phyloP scores from a whole-genome alignment of 2,797 vertebrate species.

The Fratercula arctica region DNA sequence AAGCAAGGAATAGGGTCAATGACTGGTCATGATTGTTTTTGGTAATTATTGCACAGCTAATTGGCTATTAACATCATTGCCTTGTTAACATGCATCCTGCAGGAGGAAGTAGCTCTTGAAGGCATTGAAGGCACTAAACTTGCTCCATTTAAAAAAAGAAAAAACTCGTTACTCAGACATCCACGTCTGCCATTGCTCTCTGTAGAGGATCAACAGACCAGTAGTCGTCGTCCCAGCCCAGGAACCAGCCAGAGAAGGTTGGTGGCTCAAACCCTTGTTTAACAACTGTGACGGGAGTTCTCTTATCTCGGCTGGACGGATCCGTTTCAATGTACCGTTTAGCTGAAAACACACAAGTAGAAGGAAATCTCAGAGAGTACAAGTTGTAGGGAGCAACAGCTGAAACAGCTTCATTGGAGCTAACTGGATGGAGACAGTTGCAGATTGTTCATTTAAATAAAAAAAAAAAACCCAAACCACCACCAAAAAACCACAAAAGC shows the following conservation, averaged over 20 bases:
- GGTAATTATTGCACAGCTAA: slow-evolving; percentile 71
- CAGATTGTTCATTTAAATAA: not conserved
- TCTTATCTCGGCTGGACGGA: slow-evolving; percentile 86
- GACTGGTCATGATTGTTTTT: slow-evolving; percentile 37
- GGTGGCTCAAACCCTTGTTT: slow-evolving; percentile 93
- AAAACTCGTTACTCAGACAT: slow-evolving; percentile 69
- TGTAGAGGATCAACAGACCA: slow-evolving; percentile 92
- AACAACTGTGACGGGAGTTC: slow-evolving; percentile 88
- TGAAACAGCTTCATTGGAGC: not conserved
- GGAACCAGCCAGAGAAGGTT: slow-evolving; percentile 97
- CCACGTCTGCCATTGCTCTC: slow-evolving; percentile 88
- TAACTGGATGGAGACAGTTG: not conserved
- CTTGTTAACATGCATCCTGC: slow-evolving; percentile 33
- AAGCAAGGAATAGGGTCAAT: slow-evolving; percentile 52
- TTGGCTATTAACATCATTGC: slow-evolving; percentile 68
- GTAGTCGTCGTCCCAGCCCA: slow-evolving; percentile 94
- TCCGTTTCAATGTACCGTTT: slow-evolving; percentile 91
- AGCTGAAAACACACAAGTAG: slow-evolving; percentile 74
- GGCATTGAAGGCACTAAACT: slow-evolving; percentile 66
- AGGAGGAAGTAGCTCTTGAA: slow-evolving; percentile 39
- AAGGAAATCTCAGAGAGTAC: not conserved
- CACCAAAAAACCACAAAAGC: not conserved
- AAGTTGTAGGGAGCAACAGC: not conserved
- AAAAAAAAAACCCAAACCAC: not conserved
- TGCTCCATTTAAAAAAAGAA: not conserved